Evolutionary conservation across 2,797 vertebrate species (phyloP).

Genomic region (Gymnothorax javanicus): DNA sequence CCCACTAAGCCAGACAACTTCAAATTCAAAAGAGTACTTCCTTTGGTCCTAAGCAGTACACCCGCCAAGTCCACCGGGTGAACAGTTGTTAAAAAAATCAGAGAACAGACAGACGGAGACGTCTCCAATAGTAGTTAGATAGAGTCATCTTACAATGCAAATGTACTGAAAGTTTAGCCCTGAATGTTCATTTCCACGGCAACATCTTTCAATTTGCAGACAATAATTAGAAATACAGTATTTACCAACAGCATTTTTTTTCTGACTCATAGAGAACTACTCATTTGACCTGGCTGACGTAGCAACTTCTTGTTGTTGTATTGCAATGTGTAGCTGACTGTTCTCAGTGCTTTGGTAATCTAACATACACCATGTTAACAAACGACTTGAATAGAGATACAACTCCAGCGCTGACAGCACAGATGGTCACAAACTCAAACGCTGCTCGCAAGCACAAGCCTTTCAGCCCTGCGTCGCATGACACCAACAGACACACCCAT

Average conservation of each 20-base stretch:
- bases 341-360: constrained; percentile 6
- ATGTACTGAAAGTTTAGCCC: background rate
- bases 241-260: background rate
- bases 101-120: background rate
- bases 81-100: too few species aligned
- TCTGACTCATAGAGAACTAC: background rate
- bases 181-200: background rate
- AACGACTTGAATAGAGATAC: background rate
- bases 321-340: background rate
- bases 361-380: background rate
- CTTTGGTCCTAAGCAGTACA: too few species aligned
- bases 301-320: constrained; percentile 3
- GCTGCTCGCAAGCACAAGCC: background rate
- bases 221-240: background rate
- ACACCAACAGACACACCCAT: background rate
- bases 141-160: too few species aligned
- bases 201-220: background rate
- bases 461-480: background rate
- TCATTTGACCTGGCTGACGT: constrained; percentile 2
- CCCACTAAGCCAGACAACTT: too few species aligned
- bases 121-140: too few species aligned
- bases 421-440: background rate
- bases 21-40: too few species aligned
- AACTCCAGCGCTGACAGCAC: background rate
- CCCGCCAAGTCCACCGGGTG: too few species aligned